A percentile compares a stretch with the other conserved stretches of the same genome.
phyloP scores from a whole-genome alignment of 2,888 invertebrate species.

The Watsonalla cultraria region DNA sequence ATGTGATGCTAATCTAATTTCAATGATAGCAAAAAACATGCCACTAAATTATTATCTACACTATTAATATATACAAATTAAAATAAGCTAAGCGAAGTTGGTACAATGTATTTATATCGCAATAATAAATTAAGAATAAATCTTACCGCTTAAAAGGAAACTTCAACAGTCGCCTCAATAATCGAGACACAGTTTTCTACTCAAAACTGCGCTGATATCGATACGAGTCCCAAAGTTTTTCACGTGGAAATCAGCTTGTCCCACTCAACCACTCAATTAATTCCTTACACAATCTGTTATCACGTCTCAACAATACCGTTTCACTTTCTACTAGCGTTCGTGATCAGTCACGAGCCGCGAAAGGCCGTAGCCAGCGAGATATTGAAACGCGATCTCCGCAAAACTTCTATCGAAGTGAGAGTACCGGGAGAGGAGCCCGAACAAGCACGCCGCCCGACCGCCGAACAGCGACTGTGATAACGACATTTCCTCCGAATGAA shows the following conservation, averaged over 20 bases:
- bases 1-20: too few relatives aligned
- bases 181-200: constrained; percentile 65
- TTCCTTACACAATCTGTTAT: constrained; percentile 59
- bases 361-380: constrained; percentile 42
- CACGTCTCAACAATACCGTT: constrained; percentile 55
- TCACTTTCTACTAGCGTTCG: constrained; percentile 63
- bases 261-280: constrained; percentile 50
- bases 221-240: constrained; percentile 51
- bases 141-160: constrained; percentile 57
- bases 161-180: constrained; percentile 52
- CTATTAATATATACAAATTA: too few relatives aligned
- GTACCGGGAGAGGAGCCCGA: constrained; percentile 31
- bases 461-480: constrained; percentile 77
- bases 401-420: constrained; percentile 62
- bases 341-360: constrained; percentile 53
- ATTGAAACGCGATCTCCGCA: constrained; percentile 57
- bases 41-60: too few relatives aligned
- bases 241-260: constrained; percentile 42
- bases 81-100: not conserved
- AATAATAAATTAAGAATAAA: not conserved
- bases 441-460: constrained; percentile 64
- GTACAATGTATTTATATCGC: not conserved
- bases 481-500: constrained; percentile 67
- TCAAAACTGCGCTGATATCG: constrained; percentile 73
- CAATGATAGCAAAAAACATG: too few relatives aligned